phyloP scores from a whole-genome alignment of 2,797 vertebrate genomes.

The Pantherophis vulpinus region DNA sequence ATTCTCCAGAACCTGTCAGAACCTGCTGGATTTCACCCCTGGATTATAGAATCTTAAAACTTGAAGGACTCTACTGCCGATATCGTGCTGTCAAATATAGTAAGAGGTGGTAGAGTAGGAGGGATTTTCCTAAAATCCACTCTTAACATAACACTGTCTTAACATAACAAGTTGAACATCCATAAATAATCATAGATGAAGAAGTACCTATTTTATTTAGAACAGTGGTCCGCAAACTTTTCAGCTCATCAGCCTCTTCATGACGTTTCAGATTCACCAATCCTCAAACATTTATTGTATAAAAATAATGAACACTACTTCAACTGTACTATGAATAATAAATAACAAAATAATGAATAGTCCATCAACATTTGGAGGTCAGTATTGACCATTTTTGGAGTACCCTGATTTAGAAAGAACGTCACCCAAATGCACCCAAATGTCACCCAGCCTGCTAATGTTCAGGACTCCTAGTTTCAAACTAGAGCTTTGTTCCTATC shows the following conservation, averaged over 20 bases:
- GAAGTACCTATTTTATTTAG: background rate
- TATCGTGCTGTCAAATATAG: no score
- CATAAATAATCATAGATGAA: background rate
- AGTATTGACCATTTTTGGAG: background rate
- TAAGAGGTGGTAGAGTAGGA: no score
- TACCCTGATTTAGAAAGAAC: background rate
- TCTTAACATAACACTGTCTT: background rate
- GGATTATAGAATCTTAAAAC: no score
- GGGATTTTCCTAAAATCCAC: no score
- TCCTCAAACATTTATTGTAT: background rate
- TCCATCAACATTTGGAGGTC: background rate
- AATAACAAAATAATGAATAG: background rate
- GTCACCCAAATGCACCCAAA: background rate
- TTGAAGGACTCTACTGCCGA: no score
- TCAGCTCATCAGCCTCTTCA: background rate
- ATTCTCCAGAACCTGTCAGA: no score
- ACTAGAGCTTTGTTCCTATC: background rate
- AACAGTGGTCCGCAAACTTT: background rate
- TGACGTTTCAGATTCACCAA: background rate
- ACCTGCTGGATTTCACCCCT: no score
- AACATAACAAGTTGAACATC: background rate
- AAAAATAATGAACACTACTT: background rate
- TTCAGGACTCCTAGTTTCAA: background rate
- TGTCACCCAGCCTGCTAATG: background rate
- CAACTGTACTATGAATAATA: background rate